Base-by-base conservation (phyloP, 2,797 vertebrate species). In the Heteromormyrus szaboi region DNA sequence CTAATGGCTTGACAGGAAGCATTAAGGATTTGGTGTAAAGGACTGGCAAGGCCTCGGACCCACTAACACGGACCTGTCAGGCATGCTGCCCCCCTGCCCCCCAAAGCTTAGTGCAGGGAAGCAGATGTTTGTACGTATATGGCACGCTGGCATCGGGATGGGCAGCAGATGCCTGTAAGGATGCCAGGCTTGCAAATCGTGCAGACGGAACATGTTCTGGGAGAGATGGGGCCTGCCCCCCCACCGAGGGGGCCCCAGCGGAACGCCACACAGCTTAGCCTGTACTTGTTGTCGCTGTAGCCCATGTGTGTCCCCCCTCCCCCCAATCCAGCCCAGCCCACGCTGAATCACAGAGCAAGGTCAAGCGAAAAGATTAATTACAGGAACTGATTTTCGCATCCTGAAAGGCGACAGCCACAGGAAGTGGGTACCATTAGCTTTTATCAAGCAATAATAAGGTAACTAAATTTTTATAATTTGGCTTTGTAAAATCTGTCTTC, bases 1-100 rank as follows among this genome's bases (percentile, higher is more conserved):
- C 97, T 99, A 99, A 99, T 98, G 98, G 98, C 97, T 98, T 96
- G 97, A 98, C 98, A 97, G 97, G 97, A 99, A 97, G 97, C 98
- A 98, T 99, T 98, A 98, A 96, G 96, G 46, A 96, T 96, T 98
- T 97, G 97, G 97, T 97, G 97, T 97, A 97, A 97, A 97, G 96
- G 96, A 96, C 96, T 95, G 96, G 96, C 95, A 96, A 96, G 95
- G 94, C 95, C 85, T 37, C 44, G 25, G 94, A 93, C 94, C 95
- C 95, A 95, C 96, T 97, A 97, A 97, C 96, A 96, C 95, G 96
- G 96, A 96, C 96, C 96, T 97, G 96, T 97, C 96, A 97, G 95
- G 95, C 85, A 29, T 95, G 94, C 95, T 95, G 95, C 95, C 95
- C 95, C 96, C 95, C 96, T 95, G 94, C 95, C 96, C 95, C 95